Percentiles rank a stretch among this genome's conserved stretches.
Conservation (phyloP, 2,797 vertebrate genomes). For the Fistularia commersonii region DNA sequence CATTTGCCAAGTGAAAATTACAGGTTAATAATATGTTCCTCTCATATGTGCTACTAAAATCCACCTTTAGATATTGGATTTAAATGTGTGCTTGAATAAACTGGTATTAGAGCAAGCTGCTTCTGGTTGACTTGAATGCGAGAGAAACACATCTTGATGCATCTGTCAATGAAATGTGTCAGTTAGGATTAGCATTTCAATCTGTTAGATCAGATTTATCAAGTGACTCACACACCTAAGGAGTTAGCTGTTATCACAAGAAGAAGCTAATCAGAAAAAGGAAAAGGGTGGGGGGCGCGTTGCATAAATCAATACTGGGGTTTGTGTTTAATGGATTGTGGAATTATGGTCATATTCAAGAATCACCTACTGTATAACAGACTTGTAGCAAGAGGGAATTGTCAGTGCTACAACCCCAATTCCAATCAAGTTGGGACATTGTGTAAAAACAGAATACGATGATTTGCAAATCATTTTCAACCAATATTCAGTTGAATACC, state of each 20-base stretch:
- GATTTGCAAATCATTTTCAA: no score
- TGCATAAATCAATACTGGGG: slow-evolving; percentile 16
- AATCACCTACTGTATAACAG: background rate
- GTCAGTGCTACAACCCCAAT: no score
- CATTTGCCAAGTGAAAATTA: no score
- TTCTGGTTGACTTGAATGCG: slow-evolving; percentile 1
- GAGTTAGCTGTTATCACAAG: slow-evolving; percentile 25
- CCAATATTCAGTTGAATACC: no score
- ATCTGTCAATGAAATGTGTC: slow-evolving; percentile 17
- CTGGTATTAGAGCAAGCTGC: no score
- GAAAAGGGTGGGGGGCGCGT: slow-evolving; percentile 1
- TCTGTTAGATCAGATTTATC: slow-evolving; percentile 30
- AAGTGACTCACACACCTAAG: slow-evolving; percentile 18
- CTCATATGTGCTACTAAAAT: no score
- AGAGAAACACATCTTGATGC: slow-evolving; percentile 9
- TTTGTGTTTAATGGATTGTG: background rate
- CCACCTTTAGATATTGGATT: background rate
- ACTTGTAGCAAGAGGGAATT: no score
- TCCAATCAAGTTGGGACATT: no score
- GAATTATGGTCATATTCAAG: background rate
- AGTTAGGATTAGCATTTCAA: slow-evolving; percentile 16
- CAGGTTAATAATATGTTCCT: no score
- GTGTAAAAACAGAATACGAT: no score
- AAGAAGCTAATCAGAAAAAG: slow-evolving; percentile 17
- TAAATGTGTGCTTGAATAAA: background rate